These are phyloP conservation scores for Nemotelus nigrinus DNA, from an alignment of 2,888 invertebrate genomes.

Conservation along the genomic window DNA sequence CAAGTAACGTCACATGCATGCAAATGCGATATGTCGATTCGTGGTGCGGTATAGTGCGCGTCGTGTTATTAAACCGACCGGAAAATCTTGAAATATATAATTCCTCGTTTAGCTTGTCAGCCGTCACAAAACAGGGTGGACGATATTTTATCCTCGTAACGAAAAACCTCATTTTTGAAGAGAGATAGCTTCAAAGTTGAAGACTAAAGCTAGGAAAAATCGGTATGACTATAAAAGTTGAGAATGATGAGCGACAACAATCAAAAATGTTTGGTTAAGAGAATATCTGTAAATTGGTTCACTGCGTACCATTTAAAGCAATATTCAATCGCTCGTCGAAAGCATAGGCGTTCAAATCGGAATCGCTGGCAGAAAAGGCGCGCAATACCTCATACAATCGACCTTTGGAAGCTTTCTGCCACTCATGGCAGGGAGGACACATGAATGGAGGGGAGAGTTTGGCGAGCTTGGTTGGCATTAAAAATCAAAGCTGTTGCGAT, in stretches of 20 bases:
- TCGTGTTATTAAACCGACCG: constrained; percentile 30
- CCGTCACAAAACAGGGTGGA: neutral
- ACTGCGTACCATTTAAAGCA: too few species aligned
- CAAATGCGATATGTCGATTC: constrained; percentile 36
- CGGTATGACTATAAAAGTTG: too few species aligned
- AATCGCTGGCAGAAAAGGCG: constrained; percentile 17
- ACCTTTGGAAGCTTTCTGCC: constrained; percentile 6
- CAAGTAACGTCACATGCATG: constrained; percentile 43
- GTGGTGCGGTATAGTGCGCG: constrained; percentile 15
- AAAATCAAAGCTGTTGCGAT: constrained; percentile 9
- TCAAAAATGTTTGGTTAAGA: too few species aligned
- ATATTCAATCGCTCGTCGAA: neutral
- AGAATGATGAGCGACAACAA: too few species aligned
- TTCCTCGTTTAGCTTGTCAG: neutral
- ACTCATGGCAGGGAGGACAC: neutral
- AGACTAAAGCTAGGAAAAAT: too few species aligned
- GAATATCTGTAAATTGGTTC: too few species aligned
- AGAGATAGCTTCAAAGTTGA: too few species aligned
- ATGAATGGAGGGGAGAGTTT: constrained; percentile 5
- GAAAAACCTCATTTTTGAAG: too few species aligned
- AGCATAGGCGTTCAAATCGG: neutral
- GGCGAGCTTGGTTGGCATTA: constrained; percentile 22
- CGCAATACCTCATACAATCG: constrained; percentile 29
- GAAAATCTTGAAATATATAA: constrained; percentile 38
- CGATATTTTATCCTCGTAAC: too few species aligned